These are phyloP conservation scores for Medauroidea extradentata DNA, from an alignment of 1,140 invertebrate species.

Conservation along the genomic window DNA sequence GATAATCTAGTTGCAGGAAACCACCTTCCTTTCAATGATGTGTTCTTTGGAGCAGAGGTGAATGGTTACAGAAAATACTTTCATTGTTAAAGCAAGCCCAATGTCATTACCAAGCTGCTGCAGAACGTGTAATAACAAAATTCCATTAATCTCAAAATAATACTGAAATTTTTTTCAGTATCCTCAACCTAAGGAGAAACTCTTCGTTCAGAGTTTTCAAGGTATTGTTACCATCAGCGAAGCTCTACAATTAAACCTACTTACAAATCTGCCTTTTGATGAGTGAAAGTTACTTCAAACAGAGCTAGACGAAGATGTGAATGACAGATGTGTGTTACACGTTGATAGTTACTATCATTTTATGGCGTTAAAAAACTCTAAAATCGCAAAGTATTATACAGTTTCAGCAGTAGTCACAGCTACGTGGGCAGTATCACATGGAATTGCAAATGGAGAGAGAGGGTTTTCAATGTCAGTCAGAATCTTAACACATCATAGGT, in stretches of 20 bases:
- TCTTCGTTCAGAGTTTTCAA: background rate
- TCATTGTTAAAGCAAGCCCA: too few species aligned
- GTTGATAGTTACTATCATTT: conserved; percentile 8
- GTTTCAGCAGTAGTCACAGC: conserved; percentile 8
- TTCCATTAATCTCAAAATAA: background rate
- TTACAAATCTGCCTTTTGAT: background rate
- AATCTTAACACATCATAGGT: conserved; percentile 14
- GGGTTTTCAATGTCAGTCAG: conserved; percentile 15
- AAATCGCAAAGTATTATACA: conserved; percentile 11
- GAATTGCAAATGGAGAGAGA: conserved; percentile 15
- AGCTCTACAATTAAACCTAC: background rate
- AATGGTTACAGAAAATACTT: too few species aligned
- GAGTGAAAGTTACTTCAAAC: conserved; percentile 20
- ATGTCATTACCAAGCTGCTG: too few species aligned
- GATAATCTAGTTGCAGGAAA: too few species aligned
- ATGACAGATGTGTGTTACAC: conserved; percentile 11
- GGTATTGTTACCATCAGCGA: background rate
- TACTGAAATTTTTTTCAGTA: conserved; percentile 1
- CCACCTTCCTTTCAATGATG: too few species aligned
- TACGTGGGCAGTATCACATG: conserved; percentile 12
- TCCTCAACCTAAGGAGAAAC: background rate
- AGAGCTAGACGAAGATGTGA: conserved; percentile 4
- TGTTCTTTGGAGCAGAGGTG: too few species aligned
- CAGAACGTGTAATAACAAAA: too few species aligned
- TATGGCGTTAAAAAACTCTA: conserved; percentile 8